phyloP scores from a whole-genome alignment of 2,113 vertebrate genomes.

The Promerops cafer region DNA sequence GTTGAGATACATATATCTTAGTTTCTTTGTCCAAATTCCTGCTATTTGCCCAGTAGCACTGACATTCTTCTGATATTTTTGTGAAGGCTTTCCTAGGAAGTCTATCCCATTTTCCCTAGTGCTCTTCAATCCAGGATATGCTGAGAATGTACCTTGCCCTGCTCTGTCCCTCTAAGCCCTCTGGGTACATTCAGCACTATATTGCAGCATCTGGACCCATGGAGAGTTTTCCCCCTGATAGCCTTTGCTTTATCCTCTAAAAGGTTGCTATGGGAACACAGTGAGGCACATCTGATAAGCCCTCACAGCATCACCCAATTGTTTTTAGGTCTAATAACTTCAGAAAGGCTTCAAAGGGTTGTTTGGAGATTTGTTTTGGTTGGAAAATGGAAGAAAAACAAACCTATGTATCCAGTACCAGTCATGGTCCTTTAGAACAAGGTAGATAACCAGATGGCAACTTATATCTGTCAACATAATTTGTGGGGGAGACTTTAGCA shows the following conservation, averaged over 20 bases:
- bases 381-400: not conserved
- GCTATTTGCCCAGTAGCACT: not conserved
- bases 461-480: not conserved
- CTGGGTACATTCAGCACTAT: not conserved
- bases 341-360: not conserved
- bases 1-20: not conserved
- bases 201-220: not conserved
- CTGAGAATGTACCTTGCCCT: not conserved
- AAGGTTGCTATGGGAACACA: conserved; percentile 21
- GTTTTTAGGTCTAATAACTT: not conserved
- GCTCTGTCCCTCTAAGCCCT: not conserved
- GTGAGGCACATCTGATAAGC: not conserved
- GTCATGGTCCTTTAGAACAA: not conserved
- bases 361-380: not conserved
- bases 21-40: not conserved
- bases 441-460: not conserved
- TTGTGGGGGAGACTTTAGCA: not conserved
- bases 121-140: not conserved
- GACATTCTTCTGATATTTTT: not conserved
- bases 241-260: not conserved
- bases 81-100: not conserved
- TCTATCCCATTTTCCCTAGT: not conserved
- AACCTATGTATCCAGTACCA: not conserved
- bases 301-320: not conserved
- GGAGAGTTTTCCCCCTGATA: not conserved